Evolutionary conservation across 2,888 invertebrate species (phyloP).

Genomic region (Ethmia dodecea): DNA sequence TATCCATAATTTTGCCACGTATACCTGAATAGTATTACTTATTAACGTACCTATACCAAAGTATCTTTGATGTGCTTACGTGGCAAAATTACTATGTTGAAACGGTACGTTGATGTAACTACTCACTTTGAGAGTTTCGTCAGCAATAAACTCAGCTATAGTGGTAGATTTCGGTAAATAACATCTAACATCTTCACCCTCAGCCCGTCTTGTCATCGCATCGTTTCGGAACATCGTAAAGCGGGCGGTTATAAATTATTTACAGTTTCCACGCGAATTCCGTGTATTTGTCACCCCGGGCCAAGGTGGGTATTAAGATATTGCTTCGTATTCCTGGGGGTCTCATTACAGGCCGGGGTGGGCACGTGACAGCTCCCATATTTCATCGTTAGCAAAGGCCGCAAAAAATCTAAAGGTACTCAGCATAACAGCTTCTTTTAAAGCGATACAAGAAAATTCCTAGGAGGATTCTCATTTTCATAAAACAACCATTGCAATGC

Average conservation of each 20-base stretch:
- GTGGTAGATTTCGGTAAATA: constrained; percentile 37
- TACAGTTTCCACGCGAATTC: constrained; percentile 63
- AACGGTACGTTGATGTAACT: too few species aligned
- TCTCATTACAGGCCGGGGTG: constrained; percentile 62
- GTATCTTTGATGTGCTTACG: constrained; percentile 47
- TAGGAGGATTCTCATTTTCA: constrained; percentile 45
- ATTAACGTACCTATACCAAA: constrained; percentile 30
- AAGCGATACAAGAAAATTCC: constrained; percentile 36
- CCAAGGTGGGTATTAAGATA: constrained; percentile 71
- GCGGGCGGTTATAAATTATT: constrained; percentile 69
- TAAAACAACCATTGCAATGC: constrained; percentile 38
- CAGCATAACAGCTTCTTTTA: constrained; percentile 33
- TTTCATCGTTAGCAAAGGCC: constrained; percentile 56
- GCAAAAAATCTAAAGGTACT: constrained; percentile 28
- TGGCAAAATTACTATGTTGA: constrained; percentile 38
- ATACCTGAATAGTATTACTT: constrained; percentile 1
- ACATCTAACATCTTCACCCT: constrained; percentile 47
- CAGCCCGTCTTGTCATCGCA: constrained; percentile 50
- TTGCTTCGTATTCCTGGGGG: constrained; percentile 71
- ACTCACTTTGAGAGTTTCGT: constrained; percentile 34
- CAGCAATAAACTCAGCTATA: constrained; percentile 55
- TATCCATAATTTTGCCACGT: constrained; percentile 12
- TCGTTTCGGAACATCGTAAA: constrained; percentile 49
- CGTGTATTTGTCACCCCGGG: constrained; percentile 68
- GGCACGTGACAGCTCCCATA: constrained; percentile 59